Evolutionary conservation across 2,888 invertebrate species (phyloP), one percentile per base, ranked within the genome.

Genomic region (Pterostichus niger): DNA sequence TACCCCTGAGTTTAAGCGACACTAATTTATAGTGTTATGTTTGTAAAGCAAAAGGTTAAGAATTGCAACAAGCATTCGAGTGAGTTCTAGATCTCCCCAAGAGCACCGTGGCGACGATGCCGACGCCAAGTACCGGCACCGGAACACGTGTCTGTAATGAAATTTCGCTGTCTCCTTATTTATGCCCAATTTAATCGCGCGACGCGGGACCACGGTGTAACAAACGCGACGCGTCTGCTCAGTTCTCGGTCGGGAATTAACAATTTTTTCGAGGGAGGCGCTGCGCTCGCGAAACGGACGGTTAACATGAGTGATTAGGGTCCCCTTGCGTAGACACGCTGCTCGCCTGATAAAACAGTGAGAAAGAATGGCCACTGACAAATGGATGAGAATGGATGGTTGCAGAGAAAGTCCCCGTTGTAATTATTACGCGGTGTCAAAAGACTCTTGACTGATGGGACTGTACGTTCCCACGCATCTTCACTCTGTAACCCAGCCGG

Each of bases 371-470:
- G 75, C 49, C 75, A 59, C 82, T 75, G 82, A 82, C 82, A 82
- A 82, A 82, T 82, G 82, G 82, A 82, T 82, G 82, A 82, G 82
- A 82, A 82, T 82, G 75, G 82, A 82, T 82, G 44, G 49, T 56
- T 82, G 82, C 82, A 61, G 75, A 75, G 82, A 59, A 75, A 71
- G 75, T 75, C 82, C 75, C 61, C 61, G 82, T 75, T 73, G 81
- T 81, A 82, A 82, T 82, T 82, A 82, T 82, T 82, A 75, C 75
- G 49, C 61, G 46, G 75, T 75, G 82, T 82, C 82, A 82, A 82
- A 82, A 82, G 75, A 40, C 49, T 49, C 75, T 75, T 82, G 82
- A 82, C 59, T 75, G 82, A 82, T 82, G 82, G 75, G 40, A 46
- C 13, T 73, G 52, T 13, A 54, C 31, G 75, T 15, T 11, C 59